phyloP scores from a whole-genome alignment of 2,113 vertebrate species.

The Hydropotes inermis region DNA sequence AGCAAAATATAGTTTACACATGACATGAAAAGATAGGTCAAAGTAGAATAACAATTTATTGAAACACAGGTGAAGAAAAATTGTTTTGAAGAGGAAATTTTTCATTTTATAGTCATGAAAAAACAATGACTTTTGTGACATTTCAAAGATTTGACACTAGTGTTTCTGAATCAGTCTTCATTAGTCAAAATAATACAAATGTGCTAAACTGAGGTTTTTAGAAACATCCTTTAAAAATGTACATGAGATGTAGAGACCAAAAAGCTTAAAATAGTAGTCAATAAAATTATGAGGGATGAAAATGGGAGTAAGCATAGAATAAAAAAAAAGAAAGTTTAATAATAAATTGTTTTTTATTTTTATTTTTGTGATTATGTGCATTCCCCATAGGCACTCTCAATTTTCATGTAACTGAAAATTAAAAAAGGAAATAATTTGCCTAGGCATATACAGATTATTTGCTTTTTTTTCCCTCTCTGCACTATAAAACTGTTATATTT shows the following conservation, averaged over 20 bases:
- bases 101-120: neutral
- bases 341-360: neutral
- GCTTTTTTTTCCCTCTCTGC: neutral
- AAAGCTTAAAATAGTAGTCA: neutral
- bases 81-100: neutral
- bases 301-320: neutral
- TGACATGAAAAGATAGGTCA: neutral
- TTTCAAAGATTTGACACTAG: neutral
- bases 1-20: neutral
- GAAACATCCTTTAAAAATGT: neutral
- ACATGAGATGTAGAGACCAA: neutral
- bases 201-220: neutral
- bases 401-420: neutral
- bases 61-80: neutral
- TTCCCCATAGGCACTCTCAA: neutral
- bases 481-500: neutral
- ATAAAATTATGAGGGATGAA: neutral
- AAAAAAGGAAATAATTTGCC: neutral
- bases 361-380: neutral
- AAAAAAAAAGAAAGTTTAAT: neutral
- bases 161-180: neutral
- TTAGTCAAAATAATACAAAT: neutral
- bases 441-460: neutral
- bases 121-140: neutral
- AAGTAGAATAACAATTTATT: neutral